These are phyloP conservation scores for Phymanthus crucifer DNA, from an alignment of 92 coral and sea anemone species.

Conservation along the genomic window DNA sequence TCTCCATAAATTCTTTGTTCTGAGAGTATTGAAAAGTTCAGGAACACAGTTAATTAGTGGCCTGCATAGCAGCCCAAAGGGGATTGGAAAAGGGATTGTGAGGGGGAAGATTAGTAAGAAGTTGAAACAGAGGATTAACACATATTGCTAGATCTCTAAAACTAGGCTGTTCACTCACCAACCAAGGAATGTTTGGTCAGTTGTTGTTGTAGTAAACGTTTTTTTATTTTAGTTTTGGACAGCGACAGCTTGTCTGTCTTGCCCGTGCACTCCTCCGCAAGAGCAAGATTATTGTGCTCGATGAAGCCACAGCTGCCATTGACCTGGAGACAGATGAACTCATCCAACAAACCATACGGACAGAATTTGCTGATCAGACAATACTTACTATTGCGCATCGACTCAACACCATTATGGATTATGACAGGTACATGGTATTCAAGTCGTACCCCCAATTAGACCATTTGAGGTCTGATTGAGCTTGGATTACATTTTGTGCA, in stretches of 20 bases:
- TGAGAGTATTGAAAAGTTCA: too few species aligned
- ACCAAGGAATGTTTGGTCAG: neutral
- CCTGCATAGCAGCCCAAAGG: too few species aligned
- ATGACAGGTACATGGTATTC: constrained; percentile 52
- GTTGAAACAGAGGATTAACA: too few species aligned
- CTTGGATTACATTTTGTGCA: too few species aligned
- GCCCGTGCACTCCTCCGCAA: constrained; percentile 91
- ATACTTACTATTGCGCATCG: constrained; percentile 94
- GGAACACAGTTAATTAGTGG: too few species aligned
- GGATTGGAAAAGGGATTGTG: too few species aligned
- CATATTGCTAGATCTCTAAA: too few species aligned
- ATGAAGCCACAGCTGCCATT: constrained; percentile 98
- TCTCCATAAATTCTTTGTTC: too few species aligned
- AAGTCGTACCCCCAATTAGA: neutral
- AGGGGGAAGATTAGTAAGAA: too few species aligned
- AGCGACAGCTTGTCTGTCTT: constrained; percentile 92
- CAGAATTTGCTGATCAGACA: constrained; percentile 92
- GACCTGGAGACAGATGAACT: constrained; percentile 96
- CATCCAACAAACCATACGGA: constrained; percentile 88
- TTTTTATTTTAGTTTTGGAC: constrained; percentile 68
- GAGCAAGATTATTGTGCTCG: constrained; percentile 81
- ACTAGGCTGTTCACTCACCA: neutral
- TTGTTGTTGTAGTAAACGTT: neutral
- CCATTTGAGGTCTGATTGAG: too few species aligned
- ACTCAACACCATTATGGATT: constrained; percentile 92